These are phyloP conservation scores for Lycia hirtaria DNA, from an alignment of 2,888 invertebrate species.

Conservation along the genomic window DNA sequence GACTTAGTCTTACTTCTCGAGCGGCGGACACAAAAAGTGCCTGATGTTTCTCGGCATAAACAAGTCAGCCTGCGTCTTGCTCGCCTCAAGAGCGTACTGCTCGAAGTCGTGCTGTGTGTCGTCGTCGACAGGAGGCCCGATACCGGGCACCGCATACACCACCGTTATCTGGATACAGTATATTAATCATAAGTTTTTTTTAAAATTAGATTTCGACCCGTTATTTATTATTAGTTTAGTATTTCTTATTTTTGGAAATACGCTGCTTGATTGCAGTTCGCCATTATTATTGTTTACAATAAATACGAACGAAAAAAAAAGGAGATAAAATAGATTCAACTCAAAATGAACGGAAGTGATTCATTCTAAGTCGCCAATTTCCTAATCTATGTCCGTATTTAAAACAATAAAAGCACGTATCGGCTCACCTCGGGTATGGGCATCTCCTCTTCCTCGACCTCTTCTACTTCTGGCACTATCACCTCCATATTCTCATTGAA, in stretches of 20 bases:
- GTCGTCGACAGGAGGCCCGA: constrained; percentile 83
- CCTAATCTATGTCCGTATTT: too few relatives aligned
- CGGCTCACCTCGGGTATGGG: constrained; percentile 65
- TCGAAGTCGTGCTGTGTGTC: constrained; percentile 80
- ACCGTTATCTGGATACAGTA: constrained; percentile 55
- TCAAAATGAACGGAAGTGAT: too few relatives aligned
- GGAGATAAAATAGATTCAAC: too few relatives aligned
- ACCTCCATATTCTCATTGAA: constrained; percentile 72
- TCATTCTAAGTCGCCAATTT: too few relatives aligned
- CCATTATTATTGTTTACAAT: too few relatives aligned
- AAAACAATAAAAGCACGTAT: not conserved
- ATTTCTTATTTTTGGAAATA: too few relatives aligned
- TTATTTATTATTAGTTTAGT: too few relatives aligned
- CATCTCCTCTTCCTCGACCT: constrained; percentile 72
- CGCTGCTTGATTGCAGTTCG: too few relatives aligned
- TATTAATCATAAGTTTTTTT: not conserved
- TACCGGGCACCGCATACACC: constrained; percentile 85
- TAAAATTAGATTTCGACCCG: not conserved
- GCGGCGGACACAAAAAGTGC: constrained; percentile 88
- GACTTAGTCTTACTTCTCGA: constrained; percentile 78
- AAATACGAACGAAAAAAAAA: too few relatives aligned
- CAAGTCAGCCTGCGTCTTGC: constrained; percentile 86
- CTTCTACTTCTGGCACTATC: constrained; percentile 69
- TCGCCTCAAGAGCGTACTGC: constrained; percentile 80
- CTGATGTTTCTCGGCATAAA: constrained; percentile 90